These are phyloP conservation scores for Drosophila paulistorum DNA, from an alignment of 1,140 invertebrate genomes.

Conservation along the genomic window DNA sequence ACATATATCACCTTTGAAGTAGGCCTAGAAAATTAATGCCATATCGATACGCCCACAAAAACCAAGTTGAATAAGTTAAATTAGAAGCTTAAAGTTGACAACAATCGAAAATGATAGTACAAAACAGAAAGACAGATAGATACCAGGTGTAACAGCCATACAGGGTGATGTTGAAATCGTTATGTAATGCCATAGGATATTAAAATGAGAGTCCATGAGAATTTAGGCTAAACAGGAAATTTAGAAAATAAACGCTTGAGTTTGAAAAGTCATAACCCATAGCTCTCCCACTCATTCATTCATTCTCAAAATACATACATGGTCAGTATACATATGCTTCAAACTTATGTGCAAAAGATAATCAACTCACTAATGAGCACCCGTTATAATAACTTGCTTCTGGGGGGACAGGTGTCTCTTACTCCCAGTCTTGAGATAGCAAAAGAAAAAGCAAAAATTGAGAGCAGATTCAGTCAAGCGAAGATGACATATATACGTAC, in stretches of 20 bases:
- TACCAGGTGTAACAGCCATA: conserved; percentile 37
- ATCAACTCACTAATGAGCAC: neutral
- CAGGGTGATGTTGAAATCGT: conserved; percentile 3
- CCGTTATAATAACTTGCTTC: neutral
- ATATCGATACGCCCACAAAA: conserved; percentile 54
- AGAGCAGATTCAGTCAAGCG: conserved; percentile 34
- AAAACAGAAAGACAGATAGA: conserved; percentile 23
- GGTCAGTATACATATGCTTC: too few species aligned
- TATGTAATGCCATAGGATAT: too few species aligned
- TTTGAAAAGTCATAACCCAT: too few species aligned
- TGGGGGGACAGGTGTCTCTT: conserved; percentile 11
- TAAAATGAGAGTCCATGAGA: too few species aligned
- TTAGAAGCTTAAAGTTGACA: conserved; percentile 52
- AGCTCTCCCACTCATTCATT: too few species aligned
- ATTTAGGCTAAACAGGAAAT: too few species aligned
- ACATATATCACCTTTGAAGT: conserved; percentile 4
- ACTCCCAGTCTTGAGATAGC: neutral
- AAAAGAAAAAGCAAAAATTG: conserved; percentile 16
- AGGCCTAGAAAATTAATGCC: conserved; percentile 64
- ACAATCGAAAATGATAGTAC: conserved; percentile 58
- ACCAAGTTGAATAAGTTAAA: conserved; percentile 28
- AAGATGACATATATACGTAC: conserved; percentile 35
- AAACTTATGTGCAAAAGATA: too few species aligned
- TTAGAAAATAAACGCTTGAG: too few species aligned
- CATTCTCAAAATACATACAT: too few species aligned